Evolutionary conservation across 2,113 vertebrate species (phyloP), one percentile per base, ranked within the genome.

Genomic region (Cyprinodon variegatus): DNA sequence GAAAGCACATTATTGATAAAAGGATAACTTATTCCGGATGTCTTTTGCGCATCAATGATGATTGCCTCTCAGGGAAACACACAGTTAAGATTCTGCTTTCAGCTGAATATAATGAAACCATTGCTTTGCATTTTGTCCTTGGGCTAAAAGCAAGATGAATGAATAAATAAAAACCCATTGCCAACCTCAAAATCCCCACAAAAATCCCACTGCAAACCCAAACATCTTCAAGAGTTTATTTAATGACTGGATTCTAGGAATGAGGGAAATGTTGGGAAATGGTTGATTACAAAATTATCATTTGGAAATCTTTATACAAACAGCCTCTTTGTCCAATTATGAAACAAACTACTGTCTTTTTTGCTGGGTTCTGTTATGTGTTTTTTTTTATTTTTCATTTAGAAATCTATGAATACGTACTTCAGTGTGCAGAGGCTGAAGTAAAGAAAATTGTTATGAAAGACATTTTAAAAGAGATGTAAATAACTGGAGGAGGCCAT

Each of bases 1-100:
- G 79, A 85, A 82, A 69, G 17, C 9, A 9, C 2, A 10, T 22
- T 14, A 39, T 20, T 41, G 45, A 62, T 4, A 3, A 57, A 41
- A 38, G 6, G 65, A 46, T 61, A 7, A n/a, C 13, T 20, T 70
- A 37, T 72, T 61, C 36, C n/a, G 39, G 46, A 60, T 77, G 14
- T 66, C 29, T 2, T 66, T 0, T 43, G 11, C 39, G 61, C 4
- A 12, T 74, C 61, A 36, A 8, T 61, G 14, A 50, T 8, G 10
- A 29, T 46, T 59, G 39, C 48, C 37, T 13, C 8, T 1, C n/a
- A 3, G 57, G 39, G 50, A 72, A 15, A 62, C 22, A 7, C 8
- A 37, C 43, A 15, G 1, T 37, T 8, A 46, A 29, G 48, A 41
- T 14, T n/a, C 3, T 2, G 39, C 57, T 50, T 71, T 22, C 14